Evolutionary conservation across 2,797 vertebrate genomes (phyloP).

Genomic region (Anableps anableps): DNA sequence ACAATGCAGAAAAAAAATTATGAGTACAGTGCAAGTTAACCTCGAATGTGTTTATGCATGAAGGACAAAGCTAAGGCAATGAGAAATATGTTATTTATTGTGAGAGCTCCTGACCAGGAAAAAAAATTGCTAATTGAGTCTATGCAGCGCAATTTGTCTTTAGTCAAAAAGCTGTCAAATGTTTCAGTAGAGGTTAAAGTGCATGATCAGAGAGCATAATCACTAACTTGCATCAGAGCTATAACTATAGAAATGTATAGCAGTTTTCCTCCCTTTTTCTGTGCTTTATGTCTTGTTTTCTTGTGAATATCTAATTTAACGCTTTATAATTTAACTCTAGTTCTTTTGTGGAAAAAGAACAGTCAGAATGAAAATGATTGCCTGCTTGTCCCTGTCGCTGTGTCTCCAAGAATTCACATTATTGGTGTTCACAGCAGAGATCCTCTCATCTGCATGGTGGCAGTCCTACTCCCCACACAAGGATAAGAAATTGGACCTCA

Average conservation of each 20-base stretch:
- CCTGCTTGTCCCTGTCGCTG: slow-evolving; percentile 55
- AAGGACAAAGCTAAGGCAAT: slow-evolving; percentile 29
- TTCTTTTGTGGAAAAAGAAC: slow-evolving; percentile 48
- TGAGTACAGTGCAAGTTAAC: slow-evolving; percentile 16
- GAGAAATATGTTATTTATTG: slow-evolving; percentile 17
- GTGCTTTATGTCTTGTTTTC: background rate
- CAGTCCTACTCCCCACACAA: slow-evolving; percentile 61
- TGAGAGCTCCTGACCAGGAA: background rate
- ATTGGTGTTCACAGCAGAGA: slow-evolving; percentile 59
- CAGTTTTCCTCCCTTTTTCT: slow-evolving; percentile 4
- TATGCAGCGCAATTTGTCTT: slow-evolving; percentile 44
- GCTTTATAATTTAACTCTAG: slow-evolving; percentile 31
- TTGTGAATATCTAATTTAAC: slow-evolving; percentile 31
- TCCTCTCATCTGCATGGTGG: slow-evolving; percentile 80
- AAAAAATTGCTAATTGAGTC: slow-evolving; percentile 49
- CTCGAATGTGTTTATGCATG: slow-evolving; percentile 33
- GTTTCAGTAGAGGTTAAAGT: slow-evolving; percentile 27
- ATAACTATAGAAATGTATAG: slow-evolving; percentile 13
- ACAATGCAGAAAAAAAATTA: background rate
- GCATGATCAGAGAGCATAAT: slow-evolving; percentile 14
- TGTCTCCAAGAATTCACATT: slow-evolving; percentile 60
- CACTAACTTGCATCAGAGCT: slow-evolving; percentile 21
- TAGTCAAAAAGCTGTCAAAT: slow-evolving; percentile 40
- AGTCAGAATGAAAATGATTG: slow-evolving; percentile 71
- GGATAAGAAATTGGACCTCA: slow-evolving; percentile 78